phyloP scores from a whole-genome alignment of 2,888 invertebrate species.

The Epinotia brunnichana region DNA sequence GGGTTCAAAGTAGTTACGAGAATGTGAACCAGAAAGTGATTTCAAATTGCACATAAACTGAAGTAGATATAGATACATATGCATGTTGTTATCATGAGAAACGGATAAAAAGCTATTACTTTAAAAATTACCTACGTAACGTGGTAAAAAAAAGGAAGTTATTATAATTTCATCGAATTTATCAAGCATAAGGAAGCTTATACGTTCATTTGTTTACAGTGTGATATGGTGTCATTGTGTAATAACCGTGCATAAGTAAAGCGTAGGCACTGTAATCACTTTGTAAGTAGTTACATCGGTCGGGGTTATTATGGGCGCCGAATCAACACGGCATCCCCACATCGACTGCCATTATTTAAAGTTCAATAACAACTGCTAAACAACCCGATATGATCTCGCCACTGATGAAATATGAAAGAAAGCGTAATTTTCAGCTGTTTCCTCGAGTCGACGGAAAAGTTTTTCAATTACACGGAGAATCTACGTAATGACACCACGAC shows the following conservation, averaged over 20 bases:
- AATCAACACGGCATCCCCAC: slow-evolving; percentile 58
- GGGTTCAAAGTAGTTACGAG: too few relatives aligned
- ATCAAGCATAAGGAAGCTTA: too few relatives aligned
- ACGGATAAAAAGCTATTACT: too few relatives aligned
- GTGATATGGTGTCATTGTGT: neutral
- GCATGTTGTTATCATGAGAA: too few relatives aligned
- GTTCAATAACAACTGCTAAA: slow-evolving; percentile 76
- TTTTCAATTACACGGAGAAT: slow-evolving; percentile 76
- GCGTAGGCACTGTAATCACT: slow-evolving; percentile 56
- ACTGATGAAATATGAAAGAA: slow-evolving; percentile 69
- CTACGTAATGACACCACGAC: slow-evolving; percentile 64
- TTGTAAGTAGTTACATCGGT: slow-evolving; percentile 61
- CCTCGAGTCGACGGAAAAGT: slow-evolving; percentile 74
- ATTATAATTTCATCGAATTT: too few relatives aligned
- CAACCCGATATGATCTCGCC: slow-evolving; percentile 71
- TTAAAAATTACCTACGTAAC: too few relatives aligned
- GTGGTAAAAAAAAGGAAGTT: too few relatives aligned
- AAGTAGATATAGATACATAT: too few relatives aligned
- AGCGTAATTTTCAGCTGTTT: slow-evolving; percentile 74
- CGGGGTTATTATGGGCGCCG: slow-evolving; percentile 13
- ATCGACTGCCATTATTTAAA: slow-evolving; percentile 72
- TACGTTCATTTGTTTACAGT: too few relatives aligned
- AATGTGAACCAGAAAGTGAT: too few relatives aligned
- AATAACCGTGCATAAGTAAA: slow-evolving; percentile 44
- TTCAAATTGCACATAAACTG: too few relatives aligned